Conservation (phyloP, 2,888 invertebrate genomes). For the Sclerodermus sp. region DNA sequence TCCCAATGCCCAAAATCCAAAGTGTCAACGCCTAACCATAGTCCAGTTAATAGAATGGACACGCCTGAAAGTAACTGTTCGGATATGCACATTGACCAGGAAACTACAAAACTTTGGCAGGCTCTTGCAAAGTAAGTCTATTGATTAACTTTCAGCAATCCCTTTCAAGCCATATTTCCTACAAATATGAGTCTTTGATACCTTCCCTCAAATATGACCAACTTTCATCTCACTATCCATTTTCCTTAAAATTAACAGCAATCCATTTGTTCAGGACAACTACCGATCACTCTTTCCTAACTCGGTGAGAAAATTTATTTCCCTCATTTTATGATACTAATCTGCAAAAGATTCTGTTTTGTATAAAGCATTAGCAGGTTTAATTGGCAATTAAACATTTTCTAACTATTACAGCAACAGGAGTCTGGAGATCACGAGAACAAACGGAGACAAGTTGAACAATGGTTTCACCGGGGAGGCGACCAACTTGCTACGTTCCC, state of each 20-base stretch:
- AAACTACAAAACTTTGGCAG: conserved; percentile 52
- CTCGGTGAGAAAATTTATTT: too few relatives aligned
- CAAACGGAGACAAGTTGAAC: conserved; percentile 52
- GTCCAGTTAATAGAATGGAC: conserved; percentile 54
- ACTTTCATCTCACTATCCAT: too few relatives aligned
- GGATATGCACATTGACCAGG: conserved; percentile 49
- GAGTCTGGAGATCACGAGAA: conserved; percentile 53
- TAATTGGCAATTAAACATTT: too few relatives aligned
- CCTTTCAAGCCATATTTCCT: conserved; percentile 42
- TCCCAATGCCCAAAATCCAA: conserved; percentile 38
- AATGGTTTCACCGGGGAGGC: conserved; percentile 65
- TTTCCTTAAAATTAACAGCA: too few relatives aligned
- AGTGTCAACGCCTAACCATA: conserved; percentile 40
- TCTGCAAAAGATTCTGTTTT: too few relatives aligned
- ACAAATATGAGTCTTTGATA: neutral
- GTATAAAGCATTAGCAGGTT: too few relatives aligned
- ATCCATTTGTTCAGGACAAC: too few relatives aligned
- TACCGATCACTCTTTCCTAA: too few relatives aligned
- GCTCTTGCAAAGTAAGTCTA: conserved; percentile 48
- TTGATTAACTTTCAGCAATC: conserved; percentile 45
- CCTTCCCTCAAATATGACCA: neutral
- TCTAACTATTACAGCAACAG: conserved; percentile 41
- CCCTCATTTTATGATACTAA: too few relatives aligned
- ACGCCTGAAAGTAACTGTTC: conserved; percentile 56
- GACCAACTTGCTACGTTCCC: conserved; percentile 72